A percentile compares a stretch with the other conserved stretches of the same genome.
Conservation (phyloP, 1,140 invertebrate genomes). For the Zophobas atratus region DNA sequence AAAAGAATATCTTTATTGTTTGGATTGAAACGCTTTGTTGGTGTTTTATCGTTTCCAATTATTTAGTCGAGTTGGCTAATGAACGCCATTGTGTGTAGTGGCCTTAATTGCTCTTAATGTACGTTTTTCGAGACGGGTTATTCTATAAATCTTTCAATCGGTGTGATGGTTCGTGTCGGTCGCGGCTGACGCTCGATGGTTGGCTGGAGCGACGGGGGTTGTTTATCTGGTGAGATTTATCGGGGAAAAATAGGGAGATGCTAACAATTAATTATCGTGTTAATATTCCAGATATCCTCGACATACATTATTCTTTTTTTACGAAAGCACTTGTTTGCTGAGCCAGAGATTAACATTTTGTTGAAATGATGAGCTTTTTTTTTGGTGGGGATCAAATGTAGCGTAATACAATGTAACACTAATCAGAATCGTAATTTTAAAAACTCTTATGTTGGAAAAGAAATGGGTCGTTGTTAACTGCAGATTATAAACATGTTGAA, state of each 20-base stretch:
- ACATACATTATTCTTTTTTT: too few species aligned
- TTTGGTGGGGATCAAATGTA: too few species aligned
- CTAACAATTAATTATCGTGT: not conserved
- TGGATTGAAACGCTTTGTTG: slow-evolving; percentile 11
- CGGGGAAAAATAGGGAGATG: slow-evolving; percentile 10
- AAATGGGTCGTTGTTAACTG: too few species aligned
- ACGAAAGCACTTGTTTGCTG: too few species aligned
- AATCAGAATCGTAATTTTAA: too few species aligned
- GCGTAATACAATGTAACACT: too few species aligned
- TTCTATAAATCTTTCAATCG: slow-evolving; percentile 41
- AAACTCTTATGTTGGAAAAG: too few species aligned
- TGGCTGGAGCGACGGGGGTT: too few species aligned
- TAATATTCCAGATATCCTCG: too few species aligned
- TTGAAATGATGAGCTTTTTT: too few species aligned
- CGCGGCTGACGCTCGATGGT: not conserved
- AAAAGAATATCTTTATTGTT: slow-evolving; percentile 2
- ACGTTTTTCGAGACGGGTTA: slow-evolving; percentile 11
- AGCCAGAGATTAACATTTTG: too few species aligned
- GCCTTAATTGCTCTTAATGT: slow-evolving; percentile 29
- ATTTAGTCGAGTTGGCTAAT: slow-evolving; percentile 25
- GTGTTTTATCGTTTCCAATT: slow-evolving; percentile 39
- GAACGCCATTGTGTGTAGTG: slow-evolving; percentile 29
- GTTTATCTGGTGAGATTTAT: slow-evolving; percentile 3
- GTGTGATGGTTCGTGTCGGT: slow-evolving; percentile 7
- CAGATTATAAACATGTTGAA: too few species aligned